A percentile compares a stretch with the other conserved stretches of the same genome.
phyloP scores from a whole-genome alignment of 2,888 invertebrate genomes.

The Polietes domitor region DNA sequence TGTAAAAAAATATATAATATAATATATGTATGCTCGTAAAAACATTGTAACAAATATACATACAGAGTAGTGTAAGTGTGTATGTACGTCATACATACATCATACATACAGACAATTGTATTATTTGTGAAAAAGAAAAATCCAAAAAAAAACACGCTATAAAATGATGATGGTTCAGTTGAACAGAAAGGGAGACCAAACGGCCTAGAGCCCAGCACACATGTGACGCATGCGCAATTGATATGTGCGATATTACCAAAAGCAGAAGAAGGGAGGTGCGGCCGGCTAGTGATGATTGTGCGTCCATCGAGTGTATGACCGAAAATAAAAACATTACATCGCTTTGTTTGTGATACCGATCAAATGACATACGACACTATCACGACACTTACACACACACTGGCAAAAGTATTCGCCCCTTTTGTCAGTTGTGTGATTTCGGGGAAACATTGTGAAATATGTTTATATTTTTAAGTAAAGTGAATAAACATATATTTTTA shows the following conservation, averaged over 20 bases:
- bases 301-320: not conserved
- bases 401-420: not conserved
- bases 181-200: not conserved
- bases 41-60: not conserved
- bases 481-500: too few species aligned
- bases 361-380: conserved; percentile 34
- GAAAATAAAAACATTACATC: conserved; percentile 23
- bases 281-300: not conserved
- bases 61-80: not conserved
- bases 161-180: conserved; percentile 6
- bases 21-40: not conserved
- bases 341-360: conserved; percentile 24
- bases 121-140: conserved; percentile 8
- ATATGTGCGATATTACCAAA: not conserved
- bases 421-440: too few species aligned
- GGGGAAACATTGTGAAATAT: too few species aligned
- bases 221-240: conserved; percentile 58
- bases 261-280: not conserved
- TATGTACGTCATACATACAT: too few species aligned
- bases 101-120: not conserved
- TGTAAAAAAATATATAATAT: conserved; percentile 1
- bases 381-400: not conserved
- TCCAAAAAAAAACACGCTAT: not conserved
- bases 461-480: too few species aligned
- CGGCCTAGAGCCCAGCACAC: conserved; percentile 18